These are phyloP conservation scores for Xestia c-nigrum DNA, from an alignment of 2,888 invertebrate species.

Conservation along the genomic window DNA sequence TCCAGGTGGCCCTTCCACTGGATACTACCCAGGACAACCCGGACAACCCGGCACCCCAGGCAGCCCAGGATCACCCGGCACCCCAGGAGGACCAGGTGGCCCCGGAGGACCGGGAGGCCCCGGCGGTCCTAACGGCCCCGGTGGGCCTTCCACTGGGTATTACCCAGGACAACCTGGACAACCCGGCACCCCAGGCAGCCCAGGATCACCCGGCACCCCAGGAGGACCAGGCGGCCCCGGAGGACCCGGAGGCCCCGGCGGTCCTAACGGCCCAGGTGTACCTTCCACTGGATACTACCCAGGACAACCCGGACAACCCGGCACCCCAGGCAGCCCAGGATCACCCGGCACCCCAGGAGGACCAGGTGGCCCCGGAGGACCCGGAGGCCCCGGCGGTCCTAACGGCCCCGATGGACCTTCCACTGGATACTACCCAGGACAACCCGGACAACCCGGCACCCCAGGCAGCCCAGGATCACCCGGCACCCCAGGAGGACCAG, in stretches of 20 bases:
- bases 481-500: constrained; percentile 66
- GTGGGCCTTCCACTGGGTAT: constrained; percentile 64
- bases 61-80: constrained; percentile 68
- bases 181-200: constrained; percentile 60
- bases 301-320: constrained; percentile 63
- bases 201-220: constrained; percentile 67
- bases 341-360: constrained; percentile 60
- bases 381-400: constrained; percentile 60
- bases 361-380: constrained; percentile 33
- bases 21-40: constrained; percentile 57
- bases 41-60: constrained; percentile 59
- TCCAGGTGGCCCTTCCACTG: constrained; percentile 70
- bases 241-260: constrained; percentile 57
- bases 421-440: constrained; percentile 56
- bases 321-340: constrained; percentile 44
- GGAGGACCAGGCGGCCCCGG: constrained; percentile 65
- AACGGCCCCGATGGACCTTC: constrained; percentile 71
- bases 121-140: constrained; percentile 69
- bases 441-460: constrained; percentile 51
- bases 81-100: constrained; percentile 16
- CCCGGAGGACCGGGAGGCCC: constrained; percentile 63
- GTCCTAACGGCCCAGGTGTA: constrained; percentile 53
- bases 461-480: constrained; percentile 66
- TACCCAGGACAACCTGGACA: constrained; percentile 56
- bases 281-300: constrained; percentile 55